These are phyloP conservation scores for Copidosoma aretas DNA, from an alignment of 2,888 invertebrate genomes.

Conservation along the genomic window DNA sequence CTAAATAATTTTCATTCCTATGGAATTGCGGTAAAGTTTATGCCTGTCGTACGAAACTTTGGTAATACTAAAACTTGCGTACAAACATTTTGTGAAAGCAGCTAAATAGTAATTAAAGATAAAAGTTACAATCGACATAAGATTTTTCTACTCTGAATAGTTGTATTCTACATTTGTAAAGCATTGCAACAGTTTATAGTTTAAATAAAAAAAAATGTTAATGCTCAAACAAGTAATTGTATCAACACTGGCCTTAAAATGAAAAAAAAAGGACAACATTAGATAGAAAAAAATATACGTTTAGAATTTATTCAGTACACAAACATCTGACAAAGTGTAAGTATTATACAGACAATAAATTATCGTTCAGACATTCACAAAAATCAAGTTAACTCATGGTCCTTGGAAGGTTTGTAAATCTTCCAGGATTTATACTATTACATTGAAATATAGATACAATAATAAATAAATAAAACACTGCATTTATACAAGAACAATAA, in stretches of 20 bases:
- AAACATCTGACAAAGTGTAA: too few species aligned
- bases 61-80: slow-evolving; percentile 13
- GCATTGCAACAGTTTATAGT: slow-evolving; percentile 16
- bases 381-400: too few species aligned
- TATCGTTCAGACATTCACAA: too few species aligned
- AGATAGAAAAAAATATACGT: too few species aligned
- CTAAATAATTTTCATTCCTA: slow-evolving; percentile 3
- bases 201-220: slow-evolving; percentile 19
- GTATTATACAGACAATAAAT: too few species aligned
- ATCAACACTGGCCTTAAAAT: too few species aligned
- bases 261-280: not conserved
- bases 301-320: too few species aligned
- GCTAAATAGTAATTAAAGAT: slow-evolving; percentile 13
- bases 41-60: slow-evolving; percentile 7
- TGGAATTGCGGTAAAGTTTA: slow-evolving; percentile 1
- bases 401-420: too few species aligned
- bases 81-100: slow-evolving; percentile 14
- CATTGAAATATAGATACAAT: too few species aligned
- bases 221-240: not conserved
- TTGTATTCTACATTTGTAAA: slow-evolving; percentile 11
- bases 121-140: slow-evolving; percentile 12
- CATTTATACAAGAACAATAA: too few species aligned
- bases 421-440: too few species aligned
- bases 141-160: slow-evolving; percentile 7
- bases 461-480: too few species aligned